Conservation (phyloP, 1,140 invertebrate species). For the Drosophila albomicans region DNA sequence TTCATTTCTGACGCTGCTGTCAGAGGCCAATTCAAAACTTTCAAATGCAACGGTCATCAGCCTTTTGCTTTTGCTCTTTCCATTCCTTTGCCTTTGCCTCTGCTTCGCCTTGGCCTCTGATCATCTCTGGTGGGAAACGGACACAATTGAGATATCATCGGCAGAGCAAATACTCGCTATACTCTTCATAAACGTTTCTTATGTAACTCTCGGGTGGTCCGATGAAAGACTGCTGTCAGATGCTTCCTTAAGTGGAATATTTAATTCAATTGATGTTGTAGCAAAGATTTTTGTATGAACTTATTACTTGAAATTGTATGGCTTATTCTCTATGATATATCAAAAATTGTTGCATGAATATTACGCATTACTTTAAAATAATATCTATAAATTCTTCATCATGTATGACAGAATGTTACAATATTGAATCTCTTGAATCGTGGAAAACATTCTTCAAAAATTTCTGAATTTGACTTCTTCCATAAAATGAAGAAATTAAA, state of each 20-base stretch:
- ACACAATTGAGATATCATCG: slow-evolving; percentile 26
- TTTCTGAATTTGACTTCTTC: no score
- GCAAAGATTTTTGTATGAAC: no score
- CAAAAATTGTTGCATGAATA: no score
- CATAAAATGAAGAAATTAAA: no score
- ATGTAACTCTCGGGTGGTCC: slow-evolving; percentile 1
- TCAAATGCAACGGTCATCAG: slow-evolving; percentile 42
- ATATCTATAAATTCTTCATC: no score
- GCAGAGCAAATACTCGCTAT: background rate
- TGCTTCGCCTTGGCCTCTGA: background rate
- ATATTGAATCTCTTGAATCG: no score
- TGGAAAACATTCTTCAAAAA: no score
- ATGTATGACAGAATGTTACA: no score
- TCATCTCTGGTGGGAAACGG: slow-evolving; percentile 10
- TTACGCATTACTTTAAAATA: no score
- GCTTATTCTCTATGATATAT: no score
- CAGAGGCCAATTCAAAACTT: slow-evolving; percentile 38
- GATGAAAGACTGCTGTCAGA: background rate
- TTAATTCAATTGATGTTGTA: no score
- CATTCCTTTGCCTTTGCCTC: background rate
- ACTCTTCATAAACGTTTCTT: background rate
- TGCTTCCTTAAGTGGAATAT: background rate
- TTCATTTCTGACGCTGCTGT: slow-evolving; percentile 10
- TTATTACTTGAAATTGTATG: no score
- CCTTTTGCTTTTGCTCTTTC: slow-evolving; percentile 4